Evolutionary conservation across 2,888 invertebrate species (phyloP), one percentile per base, ranked within the genome.

Genomic region (Morinoia aosen): DNA sequence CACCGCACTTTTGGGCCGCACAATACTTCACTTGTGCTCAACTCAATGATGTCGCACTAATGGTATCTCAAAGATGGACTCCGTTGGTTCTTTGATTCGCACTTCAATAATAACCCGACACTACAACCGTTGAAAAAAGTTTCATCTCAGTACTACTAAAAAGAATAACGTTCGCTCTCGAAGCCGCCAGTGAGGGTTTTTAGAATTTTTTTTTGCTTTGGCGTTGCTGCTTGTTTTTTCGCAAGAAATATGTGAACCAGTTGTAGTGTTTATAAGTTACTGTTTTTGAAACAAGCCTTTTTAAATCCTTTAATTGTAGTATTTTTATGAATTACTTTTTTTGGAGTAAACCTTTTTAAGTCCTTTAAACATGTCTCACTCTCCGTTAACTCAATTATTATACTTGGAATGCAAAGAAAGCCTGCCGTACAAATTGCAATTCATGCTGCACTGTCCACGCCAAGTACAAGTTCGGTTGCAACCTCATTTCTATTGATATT

Each of bases 31-130:
- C 93, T 93, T 93, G 93, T 57, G n/a, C n/a, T 39, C 48, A 93
- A 57, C 93, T 93, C 93, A 93, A 93, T 93, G 93, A 93, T 57
- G 93, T 93, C 93, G 93, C 93, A 93, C 93, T 93, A 93, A 93
- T 93, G 93, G 93, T 57, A 57, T 58, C 40, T 90, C 90, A 90
- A 12, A 90, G 90, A 90, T 90, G 90, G 90, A 90, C 90, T 90
- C 48, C 90, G 48, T 14, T 90, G 90, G 19, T 90, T 90, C 90
- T 90, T 90, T 90, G 90, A 48, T 90, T 90, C 90, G 48, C 48
- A 48, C 90, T 19, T 90, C 90, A 90, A 90, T 90, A 90, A 90
- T 90, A 90, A 90, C 48, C 90, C 48, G 90, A 90, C 90, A 90
- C 90, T 90, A 90, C 90, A 16, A 40, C 48, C 90, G 1, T 16